Conservation (phyloP, 2,113 vertebrate genomes). For the Esox niger region DNA sequence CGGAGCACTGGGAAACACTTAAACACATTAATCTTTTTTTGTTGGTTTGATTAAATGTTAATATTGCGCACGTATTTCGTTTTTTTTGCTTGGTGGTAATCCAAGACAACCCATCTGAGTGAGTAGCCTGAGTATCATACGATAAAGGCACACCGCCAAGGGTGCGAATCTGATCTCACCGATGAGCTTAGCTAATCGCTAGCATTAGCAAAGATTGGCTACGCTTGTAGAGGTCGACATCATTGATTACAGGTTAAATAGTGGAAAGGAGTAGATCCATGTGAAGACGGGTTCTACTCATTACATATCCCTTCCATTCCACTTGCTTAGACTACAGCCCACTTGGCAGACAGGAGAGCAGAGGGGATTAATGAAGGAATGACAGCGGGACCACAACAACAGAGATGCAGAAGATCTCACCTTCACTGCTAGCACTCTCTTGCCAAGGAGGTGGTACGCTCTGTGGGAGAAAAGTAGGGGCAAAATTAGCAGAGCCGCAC, state of each 20-base stretch:
- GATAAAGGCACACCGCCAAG: neutral
- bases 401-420: slow-evolving; percentile 59
- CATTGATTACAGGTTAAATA: slow-evolving; percentile 49
- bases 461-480: slow-evolving; percentile 60
- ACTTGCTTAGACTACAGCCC: neutral
- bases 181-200: neutral
- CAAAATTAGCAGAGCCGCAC: neutral
- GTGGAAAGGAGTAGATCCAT: neutral
- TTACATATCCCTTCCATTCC: neutral
- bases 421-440: slow-evolving; percentile 93
- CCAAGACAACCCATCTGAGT: neutral
- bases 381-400: neutral
- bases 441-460: slow-evolving; percentile 89
- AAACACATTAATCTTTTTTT: no score
- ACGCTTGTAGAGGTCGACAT: slow-evolving; percentile 37
- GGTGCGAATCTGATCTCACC: neutral
- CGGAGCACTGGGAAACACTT: no score
- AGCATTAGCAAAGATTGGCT: slow-evolving; percentile 23
- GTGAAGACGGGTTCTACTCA: neutral
- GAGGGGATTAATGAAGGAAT: neutral
- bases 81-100: no score
- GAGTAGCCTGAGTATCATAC: no score
- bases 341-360: neutral
- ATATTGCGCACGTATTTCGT: no score
- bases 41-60: no score